Evolutionary conservation across 1,140 invertebrate species (phyloP), one percentile per base, ranked within the genome.

Genomic region (Drosophila murphyi): DNA sequence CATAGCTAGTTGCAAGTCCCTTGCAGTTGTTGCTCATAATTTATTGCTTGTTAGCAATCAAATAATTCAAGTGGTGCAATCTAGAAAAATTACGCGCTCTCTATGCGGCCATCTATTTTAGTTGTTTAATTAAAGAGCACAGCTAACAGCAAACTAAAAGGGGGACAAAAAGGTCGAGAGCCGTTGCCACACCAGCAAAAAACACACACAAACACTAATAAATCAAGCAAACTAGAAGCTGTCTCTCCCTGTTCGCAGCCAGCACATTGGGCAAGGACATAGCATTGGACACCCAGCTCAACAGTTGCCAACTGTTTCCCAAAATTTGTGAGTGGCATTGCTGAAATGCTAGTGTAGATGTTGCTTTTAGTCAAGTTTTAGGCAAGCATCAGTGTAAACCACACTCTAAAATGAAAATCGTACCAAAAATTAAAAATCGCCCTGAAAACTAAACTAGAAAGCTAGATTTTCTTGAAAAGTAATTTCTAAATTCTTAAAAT

Each of bases 121-220:
- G 65, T 85, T 89, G 78, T 89, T 89, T 89, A 89, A 89, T 89
- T 89, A 89, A 89, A 88, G 63, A 54, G 56, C 62, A 51, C 37
- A 72, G 72, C 79, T 20, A 75, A 41, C 60, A 12, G 7, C 57
- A 62, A 43, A 43, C n/a, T 3, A 43, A 43, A n/a, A 43, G n/a
- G 47, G 39, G 41, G 32, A 55, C 20, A 54, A 50, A 54, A 55
- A 47, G 55, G 39, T 67, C 57, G 31, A 31, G 31, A 31, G 57
- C 6, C 76, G 60, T 50, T 69, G 83, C 70, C 69, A 60, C 67
- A 69, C 72, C 82, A 55, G 61, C 59, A 63, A 65, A 69, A 72
- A 60, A 64, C 75, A 87, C 73, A 45, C 72, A 78, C 76, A 86
- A 20, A 20, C 20, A 20, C 20, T 20, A 20, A 20, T 86, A 86